Conservation (phyloP, 2,797 vertebrate species). For the Pristis pectinata region DNA sequence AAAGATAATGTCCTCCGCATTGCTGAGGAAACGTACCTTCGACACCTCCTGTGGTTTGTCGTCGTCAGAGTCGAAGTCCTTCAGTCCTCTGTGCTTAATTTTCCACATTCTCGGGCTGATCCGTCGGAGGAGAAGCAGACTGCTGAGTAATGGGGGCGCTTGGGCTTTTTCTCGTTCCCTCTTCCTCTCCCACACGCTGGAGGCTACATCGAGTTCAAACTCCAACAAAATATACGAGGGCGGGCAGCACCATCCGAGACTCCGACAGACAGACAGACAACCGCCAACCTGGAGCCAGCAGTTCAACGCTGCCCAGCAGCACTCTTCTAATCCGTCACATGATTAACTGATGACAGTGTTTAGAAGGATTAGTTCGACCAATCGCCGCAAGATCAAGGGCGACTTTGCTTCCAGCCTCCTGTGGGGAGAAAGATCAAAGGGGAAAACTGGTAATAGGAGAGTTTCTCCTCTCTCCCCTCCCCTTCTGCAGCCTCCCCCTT, state of each 20-base stretch:
- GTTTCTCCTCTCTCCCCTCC: background rate
- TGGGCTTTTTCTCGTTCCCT: background rate
- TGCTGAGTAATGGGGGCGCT: constrained; percentile 3
- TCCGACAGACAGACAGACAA: background rate
- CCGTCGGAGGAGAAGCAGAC: background rate
- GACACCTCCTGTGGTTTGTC: constrained; percentile 26
- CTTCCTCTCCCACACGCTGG: too few relatives aligned
- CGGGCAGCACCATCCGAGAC: background rate
- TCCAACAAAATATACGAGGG: background rate
- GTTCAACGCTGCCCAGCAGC: background rate
- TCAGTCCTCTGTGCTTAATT: constrained; percentile 33
- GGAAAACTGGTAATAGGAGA: background rate
- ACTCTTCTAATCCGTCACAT: constrained; percentile 30
- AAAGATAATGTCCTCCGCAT: background rate
- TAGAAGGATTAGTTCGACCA: constrained; percentile 33
- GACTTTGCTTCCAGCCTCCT: background rate
- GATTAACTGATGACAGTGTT: constrained; percentile 29
- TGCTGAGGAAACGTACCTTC: constrained; percentile 8
- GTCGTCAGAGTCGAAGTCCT: constrained; percentile 22
- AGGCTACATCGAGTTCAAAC: background rate
- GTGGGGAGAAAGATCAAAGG: background rate
- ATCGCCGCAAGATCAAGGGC: background rate
- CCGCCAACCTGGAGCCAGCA: background rate
- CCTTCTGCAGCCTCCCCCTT: too few relatives aligned
- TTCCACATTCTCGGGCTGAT: constrained; percentile 14